Conservation (phyloP, 1,140 invertebrate species). For the Drosophila willistoni region DNA sequence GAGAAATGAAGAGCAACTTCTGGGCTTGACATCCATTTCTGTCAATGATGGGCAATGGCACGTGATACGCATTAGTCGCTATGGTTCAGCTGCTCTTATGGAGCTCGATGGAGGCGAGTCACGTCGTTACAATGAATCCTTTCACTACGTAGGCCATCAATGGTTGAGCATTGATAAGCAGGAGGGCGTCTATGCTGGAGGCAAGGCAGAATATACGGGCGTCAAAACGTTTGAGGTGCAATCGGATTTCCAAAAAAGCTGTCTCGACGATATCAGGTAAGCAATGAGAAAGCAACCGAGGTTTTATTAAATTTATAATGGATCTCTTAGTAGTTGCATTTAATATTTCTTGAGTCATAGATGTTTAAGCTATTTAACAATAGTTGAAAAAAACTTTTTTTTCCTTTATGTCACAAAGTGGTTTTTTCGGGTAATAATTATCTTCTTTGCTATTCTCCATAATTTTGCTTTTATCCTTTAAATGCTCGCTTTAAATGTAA, state of each 20-base stretch:
- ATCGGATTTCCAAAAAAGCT: slow-evolving; percentile 86
- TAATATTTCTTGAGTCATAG: too few species aligned
- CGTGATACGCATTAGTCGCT: slow-evolving; percentile 85
- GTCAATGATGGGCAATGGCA: slow-evolving; percentile 91
- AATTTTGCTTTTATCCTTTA: not conserved
- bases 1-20: slow-evolving; percentile 85
- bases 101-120: slow-evolving; percentile 90
- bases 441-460: too few species aligned
- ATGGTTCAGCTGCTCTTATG: slow-evolving; percentile 87
- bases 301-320: too few species aligned
- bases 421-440: too few species aligned
- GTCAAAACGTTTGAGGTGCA: slow-evolving; percentile 87
- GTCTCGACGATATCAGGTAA: slow-evolving; percentile 83
- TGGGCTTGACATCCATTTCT: slow-evolving; percentile 85
- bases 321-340: too few species aligned
- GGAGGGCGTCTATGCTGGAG: slow-evolving; percentile 87
- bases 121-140: slow-evolving; percentile 87
- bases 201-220: slow-evolving; percentile 87
- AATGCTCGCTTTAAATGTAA: not conserved
- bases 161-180: slow-evolving; percentile 87
- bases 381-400: too few species aligned
- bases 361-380: too few species aligned
- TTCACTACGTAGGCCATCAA: slow-evolving; percentile 86
- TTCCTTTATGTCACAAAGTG: too few species aligned
- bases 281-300: not conserved